These are phyloP conservation scores for Poecile atricapillus DNA, from an alignment of 2,113 vertebrate genomes.

Conservation along the genomic window DNA sequence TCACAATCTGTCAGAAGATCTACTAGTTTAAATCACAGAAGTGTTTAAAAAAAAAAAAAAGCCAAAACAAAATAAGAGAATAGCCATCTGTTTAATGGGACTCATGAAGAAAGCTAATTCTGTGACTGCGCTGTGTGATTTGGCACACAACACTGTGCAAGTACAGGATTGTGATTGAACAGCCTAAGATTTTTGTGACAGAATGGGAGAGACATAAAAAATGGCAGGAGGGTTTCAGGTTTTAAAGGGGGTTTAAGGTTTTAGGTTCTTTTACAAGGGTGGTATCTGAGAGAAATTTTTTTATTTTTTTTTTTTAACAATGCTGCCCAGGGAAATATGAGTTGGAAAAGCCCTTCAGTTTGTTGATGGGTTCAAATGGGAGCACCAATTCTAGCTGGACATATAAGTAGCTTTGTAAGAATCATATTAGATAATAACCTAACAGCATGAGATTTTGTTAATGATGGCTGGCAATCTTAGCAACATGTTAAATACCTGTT, in stretches of 20 bases:
- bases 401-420: background rate
- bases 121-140: background rate
- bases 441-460: background rate
- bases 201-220: background rate
- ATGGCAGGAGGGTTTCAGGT: background rate
- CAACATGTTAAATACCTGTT: background rate
- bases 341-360: background rate
- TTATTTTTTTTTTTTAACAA: background rate
- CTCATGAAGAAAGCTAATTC: background rate
- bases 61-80: background rate
- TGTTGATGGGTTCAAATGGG: background rate
- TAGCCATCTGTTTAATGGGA: constrained; percentile 9
- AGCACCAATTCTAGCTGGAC: background rate
- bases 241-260: background rate
- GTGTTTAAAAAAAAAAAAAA: background rate
- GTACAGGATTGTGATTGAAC: constrained; percentile 7
- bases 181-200: background rate
- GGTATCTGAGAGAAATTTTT: background rate
- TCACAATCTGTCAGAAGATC: background rate
- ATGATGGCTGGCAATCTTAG: background rate
- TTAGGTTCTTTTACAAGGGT: background rate
- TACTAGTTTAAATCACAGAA: background rate
- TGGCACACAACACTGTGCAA: background rate
- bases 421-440: background rate
- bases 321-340: background rate